Evolutionary conservation across 2,888 invertebrate species (phyloP), one percentile per base, ranked within the genome.

Genomic region (Andrena flavipes): DNA sequence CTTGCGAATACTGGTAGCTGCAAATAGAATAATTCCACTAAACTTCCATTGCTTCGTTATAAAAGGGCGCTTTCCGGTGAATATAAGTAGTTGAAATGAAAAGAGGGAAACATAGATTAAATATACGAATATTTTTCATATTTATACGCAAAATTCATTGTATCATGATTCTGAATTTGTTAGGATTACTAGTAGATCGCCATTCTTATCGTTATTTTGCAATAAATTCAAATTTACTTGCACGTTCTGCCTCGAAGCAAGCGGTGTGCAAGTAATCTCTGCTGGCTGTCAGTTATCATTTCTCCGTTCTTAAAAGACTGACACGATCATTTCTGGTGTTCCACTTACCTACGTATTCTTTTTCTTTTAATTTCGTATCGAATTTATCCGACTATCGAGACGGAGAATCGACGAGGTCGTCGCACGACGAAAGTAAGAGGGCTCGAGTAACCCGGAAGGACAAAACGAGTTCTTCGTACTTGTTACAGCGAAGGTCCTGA

Each of bases 341-440:
- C 13, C 6, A 51, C 23, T 23, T 68, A 51, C 23, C 8, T 68
- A 26, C 35, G n/a, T 20, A 51, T 49, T 10, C 29, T 8, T 29
- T 64, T 10, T 42, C 20, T 56, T 71, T 80, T 62, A n/a, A 63
- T 74, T 69, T 74, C 59, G 33, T 70, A 72, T 62, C 35, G 68
- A 81, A 68, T 76, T 71, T 69, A 33, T 72, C 76, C 54, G 60
- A 54, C 48, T 54, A 82, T 82, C 76, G 33, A 20, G 29, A 33
- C 26, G 33, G 67, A 68, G 72, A 51, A 72, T 82, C 59, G 72
- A 64, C 68, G 89, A 91, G 92, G 91, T 92, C 91, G 91, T 92
- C 91, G 92, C 82, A 89, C 93, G 90, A 91, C 83, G 92, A 93
- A 93, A 93, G 93, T 93, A 92, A 93, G 92, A 93, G 93, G 92